Conservation (phyloP, 2,888 invertebrate genomes). For the Mythimna vitellina region DNA sequence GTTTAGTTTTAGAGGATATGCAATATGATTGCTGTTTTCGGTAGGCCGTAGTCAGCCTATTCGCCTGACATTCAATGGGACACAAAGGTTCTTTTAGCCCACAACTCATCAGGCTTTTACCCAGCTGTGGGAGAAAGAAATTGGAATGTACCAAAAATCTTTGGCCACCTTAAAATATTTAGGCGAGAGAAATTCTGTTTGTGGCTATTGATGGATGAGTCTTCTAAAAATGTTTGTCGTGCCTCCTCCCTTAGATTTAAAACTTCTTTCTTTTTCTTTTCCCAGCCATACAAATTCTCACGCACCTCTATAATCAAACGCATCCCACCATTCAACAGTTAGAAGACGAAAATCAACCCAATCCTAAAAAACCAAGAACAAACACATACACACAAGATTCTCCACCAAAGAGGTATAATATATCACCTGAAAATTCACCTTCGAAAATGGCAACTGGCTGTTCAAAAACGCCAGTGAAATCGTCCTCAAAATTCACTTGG, state of each 20-base stretch:
- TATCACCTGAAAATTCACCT: constrained; percentile 41
- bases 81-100: too few species aligned
- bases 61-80: too few species aligned
- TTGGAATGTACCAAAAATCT: too few species aligned
- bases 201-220: too few species aligned
- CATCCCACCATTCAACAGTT: constrained; percentile 90
- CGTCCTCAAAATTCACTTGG: constrained; percentile 19
- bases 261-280: constrained; percentile 9
- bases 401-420: constrained; percentile 33
- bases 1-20: too few species aligned
- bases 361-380: constrained; percentile 74
- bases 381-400: constrained; percentile 26
- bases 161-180: too few species aligned
- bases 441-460: neutral
- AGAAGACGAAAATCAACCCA: constrained; percentile 70
- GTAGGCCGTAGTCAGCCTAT: too few species aligned
- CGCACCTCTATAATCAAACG: constrained; percentile 92
- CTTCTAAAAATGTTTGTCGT: too few species aligned
- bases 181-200: too few species aligned
- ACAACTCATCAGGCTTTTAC: too few species aligned
- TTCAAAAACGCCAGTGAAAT: constrained; percentile 8
- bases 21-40: too few species aligned
- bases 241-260: neutral
- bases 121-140: too few species aligned
- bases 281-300: constrained; percentile 91